Conservation (phyloP, 2,888 invertebrate species). For the Cyclophora albipunctata region DNA sequence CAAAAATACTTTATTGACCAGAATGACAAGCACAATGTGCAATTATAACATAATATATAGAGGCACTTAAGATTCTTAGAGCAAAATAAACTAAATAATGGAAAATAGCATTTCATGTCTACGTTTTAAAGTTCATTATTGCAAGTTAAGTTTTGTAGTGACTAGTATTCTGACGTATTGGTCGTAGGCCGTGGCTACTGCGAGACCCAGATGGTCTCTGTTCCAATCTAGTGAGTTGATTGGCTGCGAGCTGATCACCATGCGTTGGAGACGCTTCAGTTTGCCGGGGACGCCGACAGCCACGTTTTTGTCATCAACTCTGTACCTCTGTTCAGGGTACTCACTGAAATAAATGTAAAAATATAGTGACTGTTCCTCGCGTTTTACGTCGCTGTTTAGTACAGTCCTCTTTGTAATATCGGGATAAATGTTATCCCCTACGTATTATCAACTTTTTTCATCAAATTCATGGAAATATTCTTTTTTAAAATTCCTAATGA, state of each 20-base stretch:
- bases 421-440: too few species aligned
- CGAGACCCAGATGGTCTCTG: slow-evolving; percentile 90
- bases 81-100: too few species aligned
- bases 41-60: too few species aligned
- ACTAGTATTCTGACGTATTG: slow-evolving; percentile 90
- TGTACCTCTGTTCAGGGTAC: slow-evolving; percentile 86
- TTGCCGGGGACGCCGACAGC: slow-evolving; percentile 85
- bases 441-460: too few species aligned
- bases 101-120: too few species aligned
- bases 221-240: slow-evolving; percentile 95
- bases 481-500: too few species aligned
- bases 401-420: too few species aligned
- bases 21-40: not conserved
- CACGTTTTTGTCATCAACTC: slow-evolving; percentile 81
- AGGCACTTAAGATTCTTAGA: too few species aligned
- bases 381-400: too few species aligned
- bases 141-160: slow-evolving; percentile 89
- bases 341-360: slow-evolving; percentile 31
- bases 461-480: too few species aligned
- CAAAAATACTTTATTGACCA: slow-evolving; percentile 13
- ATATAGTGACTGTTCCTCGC: not conserved
- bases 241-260: slow-evolving; percentile 89
- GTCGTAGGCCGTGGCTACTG: slow-evolving; percentile 93
- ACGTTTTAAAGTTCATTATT: slow-evolving; percentile 28
- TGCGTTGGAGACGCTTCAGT: slow-evolving; percentile 84